A percentile compares a stretch with the other conserved stretches of the same genome.
These are phyloP conservation scores for Labeo calbasu DNA, from an alignment of 2,797 vertebrate genomes.

Conservation along the genomic window DNA sequence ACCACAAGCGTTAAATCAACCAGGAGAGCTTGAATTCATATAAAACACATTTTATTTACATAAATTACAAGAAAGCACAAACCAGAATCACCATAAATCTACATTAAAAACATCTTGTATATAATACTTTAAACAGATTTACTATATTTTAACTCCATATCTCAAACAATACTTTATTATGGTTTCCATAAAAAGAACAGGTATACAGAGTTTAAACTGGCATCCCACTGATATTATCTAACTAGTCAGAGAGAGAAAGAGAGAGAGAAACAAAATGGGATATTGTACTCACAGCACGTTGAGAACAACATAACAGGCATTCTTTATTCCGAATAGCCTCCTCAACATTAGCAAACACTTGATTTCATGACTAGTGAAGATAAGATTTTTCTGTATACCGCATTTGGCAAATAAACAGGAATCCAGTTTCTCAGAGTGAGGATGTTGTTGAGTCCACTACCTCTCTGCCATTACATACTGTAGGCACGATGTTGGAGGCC, in stretches of 20 bases:
- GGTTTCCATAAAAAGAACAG: conserved; percentile 67
- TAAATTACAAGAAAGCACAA: conserved; percentile 84
- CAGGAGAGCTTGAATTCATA: conserved; percentile 69
- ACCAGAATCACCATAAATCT: conserved; percentile 72
- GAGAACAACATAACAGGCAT: conserved; percentile 74
- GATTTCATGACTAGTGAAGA: conserved; percentile 71
- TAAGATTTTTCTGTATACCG: conserved; percentile 76
- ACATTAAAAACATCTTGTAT: conserved; percentile 78
- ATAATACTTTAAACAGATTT: conserved; percentile 74
- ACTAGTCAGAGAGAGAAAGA: conserved; percentile 61
- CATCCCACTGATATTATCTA: conserved; percentile 63
- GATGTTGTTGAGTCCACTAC: conserved; percentile 89
- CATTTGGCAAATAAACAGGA: conserved; percentile 72
- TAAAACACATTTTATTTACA: conserved; percentile 86
- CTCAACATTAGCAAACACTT: conserved; percentile 75
- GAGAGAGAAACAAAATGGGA: conserved; percentile 65
- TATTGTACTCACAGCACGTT: conserved; percentile 79
- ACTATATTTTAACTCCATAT: conserved; percentile 73
- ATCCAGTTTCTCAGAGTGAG: conserved; percentile 77
- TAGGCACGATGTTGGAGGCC: conserved; percentile 82
- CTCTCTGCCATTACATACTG: conserved; percentile 87
- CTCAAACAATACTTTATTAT: conserved; percentile 65
- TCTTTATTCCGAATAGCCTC: conserved; percentile 71
- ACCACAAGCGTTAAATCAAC: conserved; percentile 18
- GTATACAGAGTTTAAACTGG: conserved; percentile 68